phyloP scores from a whole-genome alignment of 2,888 invertebrate genomes.

The Trissonchulus sp. region DNA sequence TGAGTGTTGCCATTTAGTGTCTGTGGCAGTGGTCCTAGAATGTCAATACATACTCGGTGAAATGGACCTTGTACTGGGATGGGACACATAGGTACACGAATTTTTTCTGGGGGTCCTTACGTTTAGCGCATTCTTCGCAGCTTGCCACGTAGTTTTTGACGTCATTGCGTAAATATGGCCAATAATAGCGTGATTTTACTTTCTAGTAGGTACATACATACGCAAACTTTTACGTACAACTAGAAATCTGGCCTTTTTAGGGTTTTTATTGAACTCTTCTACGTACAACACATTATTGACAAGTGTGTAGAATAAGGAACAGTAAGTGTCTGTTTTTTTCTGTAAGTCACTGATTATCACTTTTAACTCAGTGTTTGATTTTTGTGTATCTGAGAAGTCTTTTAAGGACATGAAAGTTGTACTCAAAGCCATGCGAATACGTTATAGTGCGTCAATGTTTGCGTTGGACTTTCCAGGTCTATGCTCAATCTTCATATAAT shows the following conservation, averaged over 20 bases:
- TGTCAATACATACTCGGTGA: constrained; percentile 38
- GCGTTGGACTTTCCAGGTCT: constrained; percentile 52
- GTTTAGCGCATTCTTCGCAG: constrained; percentile 35
- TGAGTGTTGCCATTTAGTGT: constrained; percentile 36
- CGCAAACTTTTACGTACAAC: too few relatives aligned
- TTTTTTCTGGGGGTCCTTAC: constrained; percentile 28
- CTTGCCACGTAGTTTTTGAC: constrained; percentile 28
- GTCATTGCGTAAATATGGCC: constrained; percentile 34
- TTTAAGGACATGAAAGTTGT: too few relatives aligned
- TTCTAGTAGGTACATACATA: constrained; percentile 31
- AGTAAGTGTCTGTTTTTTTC: too few relatives aligned
- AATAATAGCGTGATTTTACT: constrained; percentile 35
- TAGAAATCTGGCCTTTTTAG: too few relatives aligned
- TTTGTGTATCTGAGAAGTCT: too few relatives aligned
- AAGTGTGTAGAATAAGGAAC: too few relatives aligned
- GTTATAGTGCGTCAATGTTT: constrained; percentile 53
- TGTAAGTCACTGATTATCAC: too few relatives aligned
- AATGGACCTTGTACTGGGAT: constrained; percentile 36
- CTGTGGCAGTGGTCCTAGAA: constrained; percentile 39
- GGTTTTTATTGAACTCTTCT: too few relatives aligned
- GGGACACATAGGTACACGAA: constrained; percentile 30
- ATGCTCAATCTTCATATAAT: constrained; percentile 48
- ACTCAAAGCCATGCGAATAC: constrained; percentile 40
- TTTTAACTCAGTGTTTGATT: too few relatives aligned
- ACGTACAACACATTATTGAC: too few relatives aligned